phyloP scores from a whole-genome alignment of 2,888 invertebrate genomes.

The Catocala sponsa region DNA sequence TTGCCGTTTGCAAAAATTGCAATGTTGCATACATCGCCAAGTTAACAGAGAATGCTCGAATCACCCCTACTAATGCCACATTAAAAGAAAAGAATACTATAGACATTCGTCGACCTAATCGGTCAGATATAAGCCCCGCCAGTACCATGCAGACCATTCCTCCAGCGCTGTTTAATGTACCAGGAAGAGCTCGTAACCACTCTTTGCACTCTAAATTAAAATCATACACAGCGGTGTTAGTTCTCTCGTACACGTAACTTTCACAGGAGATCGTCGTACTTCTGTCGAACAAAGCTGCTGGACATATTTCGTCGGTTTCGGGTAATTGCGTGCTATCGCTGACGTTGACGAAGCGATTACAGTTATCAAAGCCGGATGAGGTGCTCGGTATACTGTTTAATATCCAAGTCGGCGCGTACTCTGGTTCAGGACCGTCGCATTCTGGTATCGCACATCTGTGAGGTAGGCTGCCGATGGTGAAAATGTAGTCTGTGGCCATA shows the following conservation, averaged over 20 bases:
- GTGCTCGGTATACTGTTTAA: constrained; percentile 69
- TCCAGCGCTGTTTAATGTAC: constrained; percentile 92
- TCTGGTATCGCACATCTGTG: constrained; percentile 72
- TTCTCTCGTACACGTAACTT: constrained; percentile 72
- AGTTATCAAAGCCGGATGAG: constrained; percentile 72
- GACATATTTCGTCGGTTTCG: constrained; percentile 58
- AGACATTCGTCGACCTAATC: constrained; percentile 75
- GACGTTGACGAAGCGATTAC: constrained; percentile 66
- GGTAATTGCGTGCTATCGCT: constrained; percentile 46
- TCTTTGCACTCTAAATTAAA: constrained; percentile 82
- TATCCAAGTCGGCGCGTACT: constrained; percentile 73
- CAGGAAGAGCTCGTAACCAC: constrained; percentile 92
- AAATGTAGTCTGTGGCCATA: constrained; percentile 79
- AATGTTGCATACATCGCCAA: constrained; percentile 77
- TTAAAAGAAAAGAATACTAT: constrained; percentile 79
- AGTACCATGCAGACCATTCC: constrained; percentile 90
- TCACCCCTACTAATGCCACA: constrained; percentile 70
- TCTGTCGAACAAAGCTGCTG: constrained; percentile 68
- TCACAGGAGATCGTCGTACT: constrained; percentile 67
- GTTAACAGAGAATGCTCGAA: constrained; percentile 79
- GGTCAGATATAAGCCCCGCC: constrained; percentile 91
- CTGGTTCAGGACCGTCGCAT: constrained; percentile 68
- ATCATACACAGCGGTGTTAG: constrained; percentile 77
- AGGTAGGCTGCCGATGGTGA: constrained; percentile 75
- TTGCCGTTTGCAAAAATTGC: constrained; percentile 77